phyloP scores from a whole-genome alignment of 2,797 vertebrate species.

The Anniella stebbinsi region DNA sequence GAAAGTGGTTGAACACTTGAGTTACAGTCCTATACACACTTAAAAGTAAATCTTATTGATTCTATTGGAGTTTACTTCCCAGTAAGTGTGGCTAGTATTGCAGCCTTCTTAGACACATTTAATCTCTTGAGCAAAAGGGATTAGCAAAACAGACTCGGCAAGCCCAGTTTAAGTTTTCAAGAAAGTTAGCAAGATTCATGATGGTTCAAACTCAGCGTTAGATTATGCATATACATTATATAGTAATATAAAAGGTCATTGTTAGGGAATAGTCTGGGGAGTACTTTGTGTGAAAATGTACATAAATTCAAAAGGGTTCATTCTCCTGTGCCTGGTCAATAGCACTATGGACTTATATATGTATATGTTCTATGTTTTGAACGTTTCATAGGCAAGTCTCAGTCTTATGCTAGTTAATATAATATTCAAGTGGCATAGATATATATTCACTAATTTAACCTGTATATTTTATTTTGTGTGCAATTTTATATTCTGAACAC shows the following conservation, averaged over 20 bases:
- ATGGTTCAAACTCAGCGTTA: neutral
- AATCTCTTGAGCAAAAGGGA: neutral
- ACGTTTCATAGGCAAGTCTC: neutral
- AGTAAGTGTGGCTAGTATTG: neutral
- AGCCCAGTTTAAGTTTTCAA: neutral
- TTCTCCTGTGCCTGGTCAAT: conserved; percentile 2
- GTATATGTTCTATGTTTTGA: neutral
- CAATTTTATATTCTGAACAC: conserved; percentile 20
- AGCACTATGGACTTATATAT: neutral
- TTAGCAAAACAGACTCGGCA: neutral
- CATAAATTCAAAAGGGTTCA: neutral
- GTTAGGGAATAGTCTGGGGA: neutral
- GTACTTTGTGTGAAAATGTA: neutral
- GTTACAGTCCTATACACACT: neutral
- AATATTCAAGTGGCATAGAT: neutral
- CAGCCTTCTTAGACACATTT: neutral
- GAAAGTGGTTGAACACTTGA: neutral
- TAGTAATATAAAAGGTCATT: neutral
- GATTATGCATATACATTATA: neutral
- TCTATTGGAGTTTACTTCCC: neutral
- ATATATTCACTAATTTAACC: neutral
- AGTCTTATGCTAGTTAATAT: conserved; percentile 2
- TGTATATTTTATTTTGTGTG: neutral
- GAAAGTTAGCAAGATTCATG: neutral
- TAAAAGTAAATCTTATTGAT: neutral